Evolutionary conservation across 2,113 vertebrate genomes (phyloP).

Genomic region (Laticauda laticaudata): DNA sequence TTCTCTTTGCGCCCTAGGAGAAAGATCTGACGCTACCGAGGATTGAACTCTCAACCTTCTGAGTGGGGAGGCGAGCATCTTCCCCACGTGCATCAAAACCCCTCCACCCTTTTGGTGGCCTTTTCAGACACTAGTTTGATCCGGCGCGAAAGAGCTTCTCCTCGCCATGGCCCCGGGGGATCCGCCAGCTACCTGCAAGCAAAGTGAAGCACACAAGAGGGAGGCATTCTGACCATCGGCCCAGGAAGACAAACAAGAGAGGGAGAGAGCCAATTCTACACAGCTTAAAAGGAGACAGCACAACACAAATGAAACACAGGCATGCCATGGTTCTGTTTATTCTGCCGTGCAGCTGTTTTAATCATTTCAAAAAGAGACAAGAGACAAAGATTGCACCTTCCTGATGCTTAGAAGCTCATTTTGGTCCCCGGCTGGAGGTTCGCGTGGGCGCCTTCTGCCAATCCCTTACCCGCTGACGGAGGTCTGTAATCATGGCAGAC

Average conservation of each 20-base stretch:
- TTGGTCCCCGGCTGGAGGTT: constrained; percentile 30
- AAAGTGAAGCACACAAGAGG: constrained; percentile 23
- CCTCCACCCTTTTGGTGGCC: not conserved
- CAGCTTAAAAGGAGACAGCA: not conserved
- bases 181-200: constrained; percentile 32
- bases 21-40: not conserved
- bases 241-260: not conserved
- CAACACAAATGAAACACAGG: constrained; percentile 27
- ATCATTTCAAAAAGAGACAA: constrained; percentile 68
- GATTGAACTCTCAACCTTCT: not conserved
- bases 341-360: constrained; percentile 73
- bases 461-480: constrained; percentile 84
- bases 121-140: constrained; percentile 1
- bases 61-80: not conserved
- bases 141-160: constrained; percentile 5
- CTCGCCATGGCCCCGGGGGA: rapidly evolving
- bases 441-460: constrained; percentile 61
- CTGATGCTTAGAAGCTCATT: constrained; percentile 54
- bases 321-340: constrained; percentile 69
- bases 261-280: not conserved
- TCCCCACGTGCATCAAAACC: not conserved
- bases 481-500: constrained; percentile 76
- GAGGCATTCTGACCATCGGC: not conserved
- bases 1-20: not conserved
- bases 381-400: constrained; percentile 59